Percentiles rank a stretch among this genome's conserved stretches.
These are phyloP conservation scores for Dicycla oo DNA, from an alignment of 2,888 invertebrate species.

Conservation along the genomic window DNA sequence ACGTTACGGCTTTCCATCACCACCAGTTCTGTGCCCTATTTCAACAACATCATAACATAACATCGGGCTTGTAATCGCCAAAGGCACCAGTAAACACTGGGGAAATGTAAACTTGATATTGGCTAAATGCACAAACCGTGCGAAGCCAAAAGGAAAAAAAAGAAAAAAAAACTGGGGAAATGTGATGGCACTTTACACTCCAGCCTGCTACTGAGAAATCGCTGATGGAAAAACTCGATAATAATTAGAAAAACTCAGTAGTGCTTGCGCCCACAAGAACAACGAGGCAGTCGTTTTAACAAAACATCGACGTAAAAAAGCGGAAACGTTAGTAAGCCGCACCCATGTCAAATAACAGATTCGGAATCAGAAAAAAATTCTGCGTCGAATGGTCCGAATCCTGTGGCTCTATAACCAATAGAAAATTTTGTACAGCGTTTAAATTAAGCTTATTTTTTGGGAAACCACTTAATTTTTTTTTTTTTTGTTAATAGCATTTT, in stretches of 20 bases:
- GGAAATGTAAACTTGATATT: no score
- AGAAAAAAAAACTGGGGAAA: background rate
- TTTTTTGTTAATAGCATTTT: no score
- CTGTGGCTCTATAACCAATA: no score
- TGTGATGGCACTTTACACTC: background rate
- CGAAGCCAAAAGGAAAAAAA: no score
- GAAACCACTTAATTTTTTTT: no score
- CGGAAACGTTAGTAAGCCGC: no score
- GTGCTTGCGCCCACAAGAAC: no score
- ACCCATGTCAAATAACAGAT: no score
- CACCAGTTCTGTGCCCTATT: background rate
- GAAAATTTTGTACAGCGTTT: no score
- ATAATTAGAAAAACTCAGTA: background rate
- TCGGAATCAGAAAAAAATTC: constrained; percentile 9
- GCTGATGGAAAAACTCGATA: background rate
- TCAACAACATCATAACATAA: background rate
- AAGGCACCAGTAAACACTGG: background rate
- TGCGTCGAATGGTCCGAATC: no score
- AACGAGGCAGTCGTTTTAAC: background rate
- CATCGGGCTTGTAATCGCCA: background rate
- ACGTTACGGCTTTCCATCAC: background rate
- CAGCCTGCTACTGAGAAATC: background rate
- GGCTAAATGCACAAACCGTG: no score
- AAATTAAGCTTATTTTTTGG: no score
- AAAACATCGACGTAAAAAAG: background rate